Conservation (phyloP, 2,113 vertebrate genomes). For the Crotalus tigris region DNA sequence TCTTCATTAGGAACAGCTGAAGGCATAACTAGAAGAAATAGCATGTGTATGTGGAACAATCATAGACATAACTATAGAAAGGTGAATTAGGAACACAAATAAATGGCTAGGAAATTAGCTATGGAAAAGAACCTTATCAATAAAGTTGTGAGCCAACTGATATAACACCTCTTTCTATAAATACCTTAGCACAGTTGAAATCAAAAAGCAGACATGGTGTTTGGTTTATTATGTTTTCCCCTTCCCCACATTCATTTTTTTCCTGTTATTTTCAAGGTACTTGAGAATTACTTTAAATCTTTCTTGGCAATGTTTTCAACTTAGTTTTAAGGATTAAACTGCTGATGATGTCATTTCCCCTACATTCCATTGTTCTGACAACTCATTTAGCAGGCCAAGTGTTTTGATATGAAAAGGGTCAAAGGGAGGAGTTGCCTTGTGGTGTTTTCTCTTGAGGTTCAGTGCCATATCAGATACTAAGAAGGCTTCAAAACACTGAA, state of each 20-base stretch:
- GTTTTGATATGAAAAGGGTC: not conserved
- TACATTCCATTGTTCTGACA: not conserved
- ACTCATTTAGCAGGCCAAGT: not conserved
- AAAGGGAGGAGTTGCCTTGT: not conserved
- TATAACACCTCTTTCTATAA: not conserved
- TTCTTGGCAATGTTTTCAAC: not conserved
- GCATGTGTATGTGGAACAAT: not conserved
- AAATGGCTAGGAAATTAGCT: not conserved
- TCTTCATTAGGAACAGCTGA: not conserved
- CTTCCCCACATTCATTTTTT: not conserved
- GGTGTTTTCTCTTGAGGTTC: not conserved
- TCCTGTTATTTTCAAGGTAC: not conserved
- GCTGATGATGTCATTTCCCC: not conserved
- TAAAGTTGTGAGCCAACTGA: not conserved
- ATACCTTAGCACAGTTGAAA: not conserved
- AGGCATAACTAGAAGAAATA: not conserved
- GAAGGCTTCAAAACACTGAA: not conserved
- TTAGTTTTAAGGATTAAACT: not conserved
- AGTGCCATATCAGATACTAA: not conserved
- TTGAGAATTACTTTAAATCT: not conserved
- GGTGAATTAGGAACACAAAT: not conserved
- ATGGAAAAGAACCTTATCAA: not conserved
- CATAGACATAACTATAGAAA: not conserved
- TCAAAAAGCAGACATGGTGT: not conserved
- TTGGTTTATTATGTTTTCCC: not conserved